Conservation (phyloP, 2,113 vertebrate species). For the Cochlearius cochlearius region DNA sequence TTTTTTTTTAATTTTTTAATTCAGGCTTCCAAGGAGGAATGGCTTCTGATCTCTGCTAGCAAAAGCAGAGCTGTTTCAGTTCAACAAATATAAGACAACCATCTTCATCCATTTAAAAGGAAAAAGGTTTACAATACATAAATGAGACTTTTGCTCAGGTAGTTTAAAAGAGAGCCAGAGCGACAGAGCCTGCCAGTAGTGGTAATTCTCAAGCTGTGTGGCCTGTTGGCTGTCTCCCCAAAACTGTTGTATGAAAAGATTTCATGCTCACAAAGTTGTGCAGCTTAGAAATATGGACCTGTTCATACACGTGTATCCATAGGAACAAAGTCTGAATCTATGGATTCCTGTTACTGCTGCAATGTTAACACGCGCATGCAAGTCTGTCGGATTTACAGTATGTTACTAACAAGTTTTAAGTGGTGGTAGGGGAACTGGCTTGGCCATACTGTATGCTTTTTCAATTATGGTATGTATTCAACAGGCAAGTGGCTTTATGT, state of each 20-base stretch:
- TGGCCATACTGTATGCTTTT: not conserved
- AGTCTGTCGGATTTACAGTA: not conserved
- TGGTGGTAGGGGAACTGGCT: not conserved
- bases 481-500: not conserved
- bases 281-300: not conserved
- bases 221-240: not conserved
- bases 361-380: rapidly evolving
- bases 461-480: not conserved
- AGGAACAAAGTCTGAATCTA: not conserved
- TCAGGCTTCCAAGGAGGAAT: not conserved
- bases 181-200: not conserved
- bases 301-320: not conserved
- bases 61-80: not conserved
- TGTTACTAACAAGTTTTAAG: not conserved
- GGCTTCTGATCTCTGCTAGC: not conserved
- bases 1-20: not conserved
- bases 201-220: not conserved
- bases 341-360: not conserved
- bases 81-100: not conserved
- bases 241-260: not conserved
- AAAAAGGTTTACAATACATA: not conserved
- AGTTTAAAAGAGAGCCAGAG: not conserved
- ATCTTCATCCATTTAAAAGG: not conserved
- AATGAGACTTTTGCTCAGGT: not conserved
- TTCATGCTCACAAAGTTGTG: not conserved